Evolutionary conservation across 2,888 invertebrate species (phyloP).

Genomic region (Acronicta leporina): DNA sequence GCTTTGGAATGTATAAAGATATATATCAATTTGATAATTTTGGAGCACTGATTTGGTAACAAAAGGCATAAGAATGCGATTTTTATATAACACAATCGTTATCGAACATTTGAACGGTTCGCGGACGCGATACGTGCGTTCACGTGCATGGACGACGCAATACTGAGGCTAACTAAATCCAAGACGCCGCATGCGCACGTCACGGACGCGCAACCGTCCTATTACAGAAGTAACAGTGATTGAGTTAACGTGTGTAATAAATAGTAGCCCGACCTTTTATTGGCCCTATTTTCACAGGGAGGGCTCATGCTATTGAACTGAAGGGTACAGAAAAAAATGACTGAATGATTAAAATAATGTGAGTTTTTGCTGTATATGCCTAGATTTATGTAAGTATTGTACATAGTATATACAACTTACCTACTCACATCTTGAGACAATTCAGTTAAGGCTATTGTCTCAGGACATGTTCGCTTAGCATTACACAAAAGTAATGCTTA

Average conservation of each 20-base stretch:
- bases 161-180: constrained; percentile 66
- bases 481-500: too few species aligned
- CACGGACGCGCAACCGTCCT: constrained; percentile 58
- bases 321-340: too few species aligned
- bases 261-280: constrained; percentile 39
- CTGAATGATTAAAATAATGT: too few species aligned
- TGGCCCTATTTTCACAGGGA: constrained; percentile 25
- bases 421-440: too few species aligned
- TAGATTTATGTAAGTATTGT: too few species aligned
- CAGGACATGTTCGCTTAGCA: too few species aligned
- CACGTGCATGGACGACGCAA: constrained; percentile 68
- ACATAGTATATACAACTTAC: too few species aligned
- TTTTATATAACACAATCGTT: constrained; percentile 75
- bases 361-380: too few species aligned
- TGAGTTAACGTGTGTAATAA: constrained; percentile 57
- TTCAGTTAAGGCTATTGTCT: too few species aligned
- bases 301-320: background rate
- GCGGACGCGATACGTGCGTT: constrained; percentile 64
- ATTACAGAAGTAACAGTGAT: constrained; percentile 61
- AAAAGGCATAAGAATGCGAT: constrained; percentile 60
- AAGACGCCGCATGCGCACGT: constrained; percentile 52
- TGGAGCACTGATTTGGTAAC: constrained; percentile 52
- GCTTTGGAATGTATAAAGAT: constrained; percentile 50
- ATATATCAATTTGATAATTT: constrained; percentile 34
- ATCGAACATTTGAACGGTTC: constrained; percentile 48